Percentiles rank a stretch among this genome's conserved stretches.
These are phyloP conservation scores for Oegoconia quadripuncta DNA, from an alignment of 2,888 invertebrate species.

Conservation along the genomic window DNA sequence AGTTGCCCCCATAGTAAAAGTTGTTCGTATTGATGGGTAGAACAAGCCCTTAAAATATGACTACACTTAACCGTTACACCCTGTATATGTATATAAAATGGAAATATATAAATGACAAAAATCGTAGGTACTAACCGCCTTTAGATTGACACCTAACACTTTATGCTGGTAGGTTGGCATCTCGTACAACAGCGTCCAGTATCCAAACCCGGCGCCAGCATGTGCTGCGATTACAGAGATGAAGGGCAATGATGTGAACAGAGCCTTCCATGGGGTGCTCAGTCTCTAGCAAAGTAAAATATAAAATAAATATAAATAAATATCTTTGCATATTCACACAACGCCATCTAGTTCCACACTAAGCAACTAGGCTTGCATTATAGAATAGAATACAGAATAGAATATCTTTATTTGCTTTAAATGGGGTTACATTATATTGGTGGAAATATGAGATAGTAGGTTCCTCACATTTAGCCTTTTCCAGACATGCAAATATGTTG, in stretches of 20 bases:
- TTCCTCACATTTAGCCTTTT: too few relatives aligned
- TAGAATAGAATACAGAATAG: too few relatives aligned
- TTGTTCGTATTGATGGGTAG: too few relatives aligned
- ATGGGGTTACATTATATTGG: too few relatives aligned
- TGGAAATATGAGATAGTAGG: too few relatives aligned
- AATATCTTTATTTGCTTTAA: too few relatives aligned
- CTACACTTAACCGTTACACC: neutral
- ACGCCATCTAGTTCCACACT: too few relatives aligned
- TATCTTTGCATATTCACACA: too few relatives aligned
- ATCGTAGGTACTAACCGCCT: conserved; percentile 29
- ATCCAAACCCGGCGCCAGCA: conserved; percentile 84
- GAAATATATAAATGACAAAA: too few relatives aligned
- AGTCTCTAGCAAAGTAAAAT: conserved; percentile 28
- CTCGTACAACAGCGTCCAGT: conserved; percentile 83
- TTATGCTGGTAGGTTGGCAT: conserved; percentile 82
- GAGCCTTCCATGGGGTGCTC: conserved; percentile 79
- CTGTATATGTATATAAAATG: too few relatives aligned
- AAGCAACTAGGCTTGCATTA: neutral
- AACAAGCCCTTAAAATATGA: neutral
- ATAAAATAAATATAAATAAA: neutral
- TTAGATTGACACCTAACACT: conserved; percentile 77
- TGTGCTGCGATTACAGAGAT: conserved; percentile 66
- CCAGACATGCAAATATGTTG: too few relatives aligned
- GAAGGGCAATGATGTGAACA: conserved; percentile 70
- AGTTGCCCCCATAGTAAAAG: too few relatives aligned